Evolutionary conservation across 1,140 invertebrate species (phyloP).

Genomic region (Dendrolimus punctatus): DNA sequence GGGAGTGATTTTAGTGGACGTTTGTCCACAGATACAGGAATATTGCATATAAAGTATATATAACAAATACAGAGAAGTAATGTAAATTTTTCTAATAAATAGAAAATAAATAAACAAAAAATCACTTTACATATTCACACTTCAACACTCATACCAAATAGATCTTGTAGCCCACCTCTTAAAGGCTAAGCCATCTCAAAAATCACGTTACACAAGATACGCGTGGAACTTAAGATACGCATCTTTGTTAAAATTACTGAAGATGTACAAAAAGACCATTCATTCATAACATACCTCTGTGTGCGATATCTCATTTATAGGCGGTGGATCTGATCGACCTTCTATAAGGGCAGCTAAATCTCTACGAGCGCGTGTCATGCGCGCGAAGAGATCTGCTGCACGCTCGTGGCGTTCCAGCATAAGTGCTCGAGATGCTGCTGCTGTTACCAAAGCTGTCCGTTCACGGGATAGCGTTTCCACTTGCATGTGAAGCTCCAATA

Average conservation of each 20-base stretch:
- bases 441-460: constrained; percentile 39
- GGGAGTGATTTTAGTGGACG: no score
- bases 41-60: no score
- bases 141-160: no score
- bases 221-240: no score
- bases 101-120: no score
- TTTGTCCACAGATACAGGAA: no score
- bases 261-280: neutral
- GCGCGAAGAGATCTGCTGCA: constrained; percentile 43
- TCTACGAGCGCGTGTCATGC: constrained; percentile 34
- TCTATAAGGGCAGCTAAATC: constrained; percentile 36
- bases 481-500: constrained; percentile 53
- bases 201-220: no score
- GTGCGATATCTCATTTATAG: constrained; percentile 17
- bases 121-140: no score
- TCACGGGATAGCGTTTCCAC: constrained; percentile 46
- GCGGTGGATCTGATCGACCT: constrained; percentile 18
- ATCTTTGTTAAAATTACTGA: neutral
- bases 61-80: no score
- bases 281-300: constrained; percentile 23
- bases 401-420: constrained; percentile 59
- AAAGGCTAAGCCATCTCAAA: no score
- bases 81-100: no score
- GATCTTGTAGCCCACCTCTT: no score
- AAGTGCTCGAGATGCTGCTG: constrained; percentile 48